A percentile compares a stretch with the other conserved stretches of the same genome.
These are phyloP conservation scores for Tychaedon coryphoeus DNA, from an alignment of 2,113 vertebrate species.

Conservation along the genomic window DNA sequence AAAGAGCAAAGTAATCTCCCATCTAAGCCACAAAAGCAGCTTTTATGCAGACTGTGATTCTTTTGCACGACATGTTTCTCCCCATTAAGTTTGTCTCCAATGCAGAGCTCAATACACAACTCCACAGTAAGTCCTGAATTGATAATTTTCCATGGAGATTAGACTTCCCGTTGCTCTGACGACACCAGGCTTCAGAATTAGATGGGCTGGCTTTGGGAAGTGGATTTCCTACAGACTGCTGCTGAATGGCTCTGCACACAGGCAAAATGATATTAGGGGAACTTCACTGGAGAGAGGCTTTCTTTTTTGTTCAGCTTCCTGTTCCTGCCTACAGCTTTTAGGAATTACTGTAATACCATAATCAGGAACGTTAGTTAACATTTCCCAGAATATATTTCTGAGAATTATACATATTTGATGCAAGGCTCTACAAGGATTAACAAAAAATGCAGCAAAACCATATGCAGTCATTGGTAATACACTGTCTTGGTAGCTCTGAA, in stretches of 20 bases:
- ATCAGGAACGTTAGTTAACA: constrained; percentile 27
- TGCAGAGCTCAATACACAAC: not conserved
- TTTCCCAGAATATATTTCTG: not conserved
- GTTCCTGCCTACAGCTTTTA: constrained; percentile 14
- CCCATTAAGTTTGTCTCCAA: not conserved
- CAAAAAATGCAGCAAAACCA: not conserved
- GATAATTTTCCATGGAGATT: constrained; percentile 42
- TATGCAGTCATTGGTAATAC: not conserved
- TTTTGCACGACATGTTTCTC: not conserved
- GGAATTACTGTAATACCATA: not conserved
- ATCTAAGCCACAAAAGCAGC: not conserved
- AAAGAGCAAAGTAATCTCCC: not conserved
- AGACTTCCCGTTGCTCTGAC: not conserved
- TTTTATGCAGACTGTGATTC: not conserved
- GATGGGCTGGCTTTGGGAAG: not conserved
- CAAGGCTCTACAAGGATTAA: not conserved
- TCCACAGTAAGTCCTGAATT: not conserved
- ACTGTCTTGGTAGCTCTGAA: not conserved
- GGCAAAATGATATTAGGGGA: not conserved
- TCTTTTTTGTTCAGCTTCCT: constrained; percentile 9
- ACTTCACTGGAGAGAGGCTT: not conserved
- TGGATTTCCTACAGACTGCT: not conserved
- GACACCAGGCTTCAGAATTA: not conserved
- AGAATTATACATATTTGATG: not conserved
- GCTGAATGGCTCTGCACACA: not conserved